Conservation (phyloP, 2,797 vertebrate species). For the Oreonectes daqikongensis region DNA sequence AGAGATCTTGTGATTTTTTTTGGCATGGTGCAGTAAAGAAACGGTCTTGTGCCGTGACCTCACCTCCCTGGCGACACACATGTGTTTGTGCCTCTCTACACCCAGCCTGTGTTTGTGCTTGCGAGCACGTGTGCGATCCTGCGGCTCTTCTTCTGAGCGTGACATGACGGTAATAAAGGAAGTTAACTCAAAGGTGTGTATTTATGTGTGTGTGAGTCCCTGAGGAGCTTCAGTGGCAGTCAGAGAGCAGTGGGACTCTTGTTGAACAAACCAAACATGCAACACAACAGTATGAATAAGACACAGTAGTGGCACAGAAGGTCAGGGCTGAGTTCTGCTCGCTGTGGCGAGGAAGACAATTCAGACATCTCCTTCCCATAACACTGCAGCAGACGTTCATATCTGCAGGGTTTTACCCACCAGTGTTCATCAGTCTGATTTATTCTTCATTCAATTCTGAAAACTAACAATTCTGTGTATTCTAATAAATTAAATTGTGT, state of each 20-base stretch:
- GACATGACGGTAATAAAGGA: conserved; percentile 69
- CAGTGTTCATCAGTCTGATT: conserved; percentile 44
- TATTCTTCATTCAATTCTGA: conserved; percentile 29
- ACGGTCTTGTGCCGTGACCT: conserved; percentile 50
- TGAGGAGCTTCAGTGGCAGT: conserved; percentile 49
- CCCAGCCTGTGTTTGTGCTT: conserved; percentile 55
- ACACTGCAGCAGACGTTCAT: conserved; percentile 17
- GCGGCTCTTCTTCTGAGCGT: conserved; percentile 46
- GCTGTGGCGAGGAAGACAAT: conserved; percentile 22
- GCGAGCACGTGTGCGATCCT: conserved; percentile 27
- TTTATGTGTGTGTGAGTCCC: conserved; percentile 37
- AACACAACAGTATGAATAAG: conserved; percentile 49
- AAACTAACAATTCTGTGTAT: conserved; percentile 7
- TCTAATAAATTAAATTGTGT: conserved; percentile 11
- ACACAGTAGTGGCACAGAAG: conserved; percentile 49
- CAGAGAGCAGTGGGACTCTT: conserved; percentile 42
- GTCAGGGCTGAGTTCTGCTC: conserved; percentile 46
- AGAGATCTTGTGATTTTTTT: conserved; percentile 5
- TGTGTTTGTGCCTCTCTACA: conserved; percentile 52
- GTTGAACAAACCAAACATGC: conserved; percentile 39
- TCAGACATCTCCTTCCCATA: not conserved
- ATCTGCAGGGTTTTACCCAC: conserved; percentile 20
- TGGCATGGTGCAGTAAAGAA: not conserved
- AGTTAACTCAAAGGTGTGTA: conserved; percentile 64
- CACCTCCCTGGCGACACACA: conserved; percentile 40